Evolutionary conservation across 1,140 invertebrate species (phyloP).

Genomic region (Drosophila tristis): DNA sequence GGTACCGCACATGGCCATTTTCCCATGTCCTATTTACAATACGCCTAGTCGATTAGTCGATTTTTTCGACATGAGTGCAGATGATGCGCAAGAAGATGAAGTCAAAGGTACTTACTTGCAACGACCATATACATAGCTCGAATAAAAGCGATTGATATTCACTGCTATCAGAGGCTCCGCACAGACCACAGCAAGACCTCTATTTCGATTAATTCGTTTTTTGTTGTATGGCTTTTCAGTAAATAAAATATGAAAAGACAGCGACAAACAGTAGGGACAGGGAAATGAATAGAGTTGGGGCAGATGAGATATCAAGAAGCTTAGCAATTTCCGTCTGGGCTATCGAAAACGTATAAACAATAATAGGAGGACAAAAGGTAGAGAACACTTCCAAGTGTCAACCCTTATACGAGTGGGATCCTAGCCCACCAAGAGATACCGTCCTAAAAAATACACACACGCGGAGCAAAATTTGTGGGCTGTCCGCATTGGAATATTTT

Average conservation of each 20-base stretch:
- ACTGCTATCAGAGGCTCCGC: too few relatives aligned
- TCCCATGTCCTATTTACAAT: too few relatives aligned
- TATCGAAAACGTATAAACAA: constrained; percentile 81
- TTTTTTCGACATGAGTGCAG: too few relatives aligned
- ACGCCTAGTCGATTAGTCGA: too few relatives aligned
- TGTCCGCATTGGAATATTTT: constrained; percentile 25
- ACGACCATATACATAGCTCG: too few relatives aligned
- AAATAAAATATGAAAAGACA: constrained; percentile 60
- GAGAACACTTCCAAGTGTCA: constrained; percentile 24
- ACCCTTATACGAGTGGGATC: constrained; percentile 33
- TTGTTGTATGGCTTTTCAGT: constrained; percentile 36
- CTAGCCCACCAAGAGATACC: neutral
- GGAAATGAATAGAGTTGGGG: neutral
- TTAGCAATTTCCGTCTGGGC: constrained; percentile 77
- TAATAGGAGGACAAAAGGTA: constrained; percentile 56
- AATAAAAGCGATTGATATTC: too few relatives aligned
- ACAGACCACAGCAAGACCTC: neutral
- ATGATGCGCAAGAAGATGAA: too few relatives aligned
- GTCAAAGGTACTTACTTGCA: too few relatives aligned
- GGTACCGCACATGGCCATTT: too few relatives aligned
- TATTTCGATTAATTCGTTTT: constrained; percentile 62
- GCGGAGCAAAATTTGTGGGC: constrained; percentile 4
- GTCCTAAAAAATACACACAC: neutral
- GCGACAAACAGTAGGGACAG: constrained; percentile 22
- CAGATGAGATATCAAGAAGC: constrained; percentile 14